Conservation (phyloP, 2,888 invertebrate genomes). For the Erebia epiphron region DNA sequence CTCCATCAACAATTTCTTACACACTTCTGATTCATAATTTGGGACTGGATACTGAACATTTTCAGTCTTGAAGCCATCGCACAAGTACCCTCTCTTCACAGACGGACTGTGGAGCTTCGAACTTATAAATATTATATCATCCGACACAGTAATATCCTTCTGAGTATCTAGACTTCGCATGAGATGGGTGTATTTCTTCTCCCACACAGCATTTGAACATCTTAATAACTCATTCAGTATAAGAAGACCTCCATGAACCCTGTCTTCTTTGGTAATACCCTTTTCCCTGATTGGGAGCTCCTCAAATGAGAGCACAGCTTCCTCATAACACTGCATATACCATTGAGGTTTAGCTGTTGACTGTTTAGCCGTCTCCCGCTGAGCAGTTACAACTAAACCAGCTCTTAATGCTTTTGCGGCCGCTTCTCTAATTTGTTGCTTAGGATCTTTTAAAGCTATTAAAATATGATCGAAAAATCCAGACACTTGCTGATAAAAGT, state of each 20-base stretch:
- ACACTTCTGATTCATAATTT: conserved; percentile 93
- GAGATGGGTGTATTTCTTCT: conserved; percentile 88
- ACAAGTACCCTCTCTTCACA: conserved; percentile 78
- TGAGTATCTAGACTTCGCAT: conserved; percentile 83
- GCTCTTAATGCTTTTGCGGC: conserved; percentile 97
- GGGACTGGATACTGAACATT: conserved; percentile 81
- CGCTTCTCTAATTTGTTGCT: conserved; percentile 94
- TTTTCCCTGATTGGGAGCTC: conserved; percentile 86
- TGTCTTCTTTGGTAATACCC: conserved; percentile 93
- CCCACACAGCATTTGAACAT: conserved; percentile 95
- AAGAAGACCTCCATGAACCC: conserved; percentile 95
- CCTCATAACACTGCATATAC: conserved; percentile 97
- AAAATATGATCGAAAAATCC: conserved; percentile 97
- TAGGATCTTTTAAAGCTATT: conserved; percentile 94
- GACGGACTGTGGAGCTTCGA: conserved; percentile 84
- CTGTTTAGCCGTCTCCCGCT: conserved; percentile 97
- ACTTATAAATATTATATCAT: conserved; percentile 83
- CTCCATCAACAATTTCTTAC: conserved; percentile 90
- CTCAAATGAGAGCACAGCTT: conserved; percentile 91
- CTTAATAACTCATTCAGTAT: conserved; percentile 96
- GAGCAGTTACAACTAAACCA: conserved; percentile 96
- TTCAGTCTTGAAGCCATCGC: conserved; percentile 77
- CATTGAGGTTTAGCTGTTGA: conserved; percentile 93
- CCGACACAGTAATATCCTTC: conserved; percentile 72
- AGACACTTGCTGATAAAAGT: conserved; percentile 97